Conservation (phyloP, 1,140 invertebrate species). For the Lordiphosa collinella region DNA sequence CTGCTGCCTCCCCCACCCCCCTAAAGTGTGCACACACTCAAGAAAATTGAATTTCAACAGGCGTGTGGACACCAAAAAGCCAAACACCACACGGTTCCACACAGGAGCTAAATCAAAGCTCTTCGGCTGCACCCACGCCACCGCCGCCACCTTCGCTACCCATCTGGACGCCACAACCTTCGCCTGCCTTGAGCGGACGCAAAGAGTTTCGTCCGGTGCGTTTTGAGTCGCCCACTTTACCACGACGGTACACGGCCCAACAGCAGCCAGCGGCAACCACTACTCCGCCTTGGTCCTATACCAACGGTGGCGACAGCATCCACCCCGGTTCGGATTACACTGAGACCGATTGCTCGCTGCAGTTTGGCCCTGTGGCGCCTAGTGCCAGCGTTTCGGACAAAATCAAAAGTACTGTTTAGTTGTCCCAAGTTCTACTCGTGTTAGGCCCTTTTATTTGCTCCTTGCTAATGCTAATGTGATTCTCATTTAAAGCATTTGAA, state of each 20-base stretch:
- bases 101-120: conserved; percentile 49
- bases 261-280: conserved; percentile 36
- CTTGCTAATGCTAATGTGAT: conserved; percentile 34
- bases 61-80: conserved; percentile 72
- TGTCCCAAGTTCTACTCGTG: conserved; percentile 12
- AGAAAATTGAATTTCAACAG: conserved; percentile 41
- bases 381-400: conserved; percentile 71
- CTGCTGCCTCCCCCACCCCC: conserved; percentile 4
- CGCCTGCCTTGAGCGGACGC: conserved; percentile 82
- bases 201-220: conserved; percentile 87
- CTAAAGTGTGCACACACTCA: background rate
- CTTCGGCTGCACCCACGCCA: conserved; percentile 66
- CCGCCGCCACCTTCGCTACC: conserved; percentile 83
- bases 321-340: conserved; percentile 72
- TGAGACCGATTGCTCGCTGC: conserved; percentile 67
- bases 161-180: conserved; percentile 83
- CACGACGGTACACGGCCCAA: conserved; percentile 79
- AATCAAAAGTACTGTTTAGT: conserved; percentile 34
- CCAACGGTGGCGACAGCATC: conserved; percentile 39
- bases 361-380: conserved; percentile 50
- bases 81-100: conserved; percentile 68
- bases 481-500: conserved; percentile 69
- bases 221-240: conserved; percentile 86
- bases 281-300: conserved; percentile 55
- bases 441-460: background rate